Percentiles rank a stretch among this genome's conserved stretches.
Conservation (phyloP, 2,797 vertebrate genomes). For the Margarornis squamiger region DNA sequence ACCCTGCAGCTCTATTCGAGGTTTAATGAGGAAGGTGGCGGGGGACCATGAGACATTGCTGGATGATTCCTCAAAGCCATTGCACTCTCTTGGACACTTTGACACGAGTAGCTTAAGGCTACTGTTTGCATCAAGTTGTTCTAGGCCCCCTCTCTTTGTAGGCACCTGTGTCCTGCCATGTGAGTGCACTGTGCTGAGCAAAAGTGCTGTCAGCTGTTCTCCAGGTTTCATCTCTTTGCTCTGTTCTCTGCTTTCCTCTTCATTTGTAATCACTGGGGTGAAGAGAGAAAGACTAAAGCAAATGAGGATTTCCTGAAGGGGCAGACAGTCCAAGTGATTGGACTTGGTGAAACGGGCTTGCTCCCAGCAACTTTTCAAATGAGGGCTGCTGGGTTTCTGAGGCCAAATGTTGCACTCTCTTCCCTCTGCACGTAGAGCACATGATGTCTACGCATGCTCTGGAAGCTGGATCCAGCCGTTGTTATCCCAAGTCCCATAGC, state of each 20-base stretch:
- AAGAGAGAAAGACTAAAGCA: slow-evolving; percentile 1
- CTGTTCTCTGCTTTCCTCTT: slow-evolving; percentile 37
- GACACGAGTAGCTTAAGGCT: slow-evolving; percentile 39
- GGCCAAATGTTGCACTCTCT: not conserved
- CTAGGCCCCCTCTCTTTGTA: not conserved
- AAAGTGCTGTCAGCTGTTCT: slow-evolving; percentile 40
- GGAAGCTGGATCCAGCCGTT: not conserved
- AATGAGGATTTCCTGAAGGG: slow-evolving; percentile 19
- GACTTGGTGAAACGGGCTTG: not conserved
- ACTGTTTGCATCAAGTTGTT: slow-evolving; percentile 41
- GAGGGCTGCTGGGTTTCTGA: not conserved
- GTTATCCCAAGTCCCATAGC: not conserved
- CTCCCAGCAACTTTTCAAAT: slow-evolving; percentile 1
- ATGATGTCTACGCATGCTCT: not conserved
- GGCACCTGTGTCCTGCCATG: slow-evolving; percentile 43
- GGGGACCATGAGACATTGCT: slow-evolving; percentile 3
- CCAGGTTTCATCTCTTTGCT: slow-evolving; percentile 5
- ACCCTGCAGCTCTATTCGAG: slow-evolving; percentile 2
- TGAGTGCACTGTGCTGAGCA: not conserved
- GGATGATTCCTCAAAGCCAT: slow-evolving; percentile 49
- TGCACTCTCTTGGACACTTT: slow-evolving; percentile 49
- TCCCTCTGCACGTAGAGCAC: not conserved
- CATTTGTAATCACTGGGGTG: slow-evolving; percentile 3
- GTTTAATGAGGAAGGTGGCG: slow-evolving; percentile 62
- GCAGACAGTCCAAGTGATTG: slow-evolving; percentile 15